phyloP scores from a whole-genome alignment of 2,113 vertebrate genomes.

The Perccottus glenii region DNA sequence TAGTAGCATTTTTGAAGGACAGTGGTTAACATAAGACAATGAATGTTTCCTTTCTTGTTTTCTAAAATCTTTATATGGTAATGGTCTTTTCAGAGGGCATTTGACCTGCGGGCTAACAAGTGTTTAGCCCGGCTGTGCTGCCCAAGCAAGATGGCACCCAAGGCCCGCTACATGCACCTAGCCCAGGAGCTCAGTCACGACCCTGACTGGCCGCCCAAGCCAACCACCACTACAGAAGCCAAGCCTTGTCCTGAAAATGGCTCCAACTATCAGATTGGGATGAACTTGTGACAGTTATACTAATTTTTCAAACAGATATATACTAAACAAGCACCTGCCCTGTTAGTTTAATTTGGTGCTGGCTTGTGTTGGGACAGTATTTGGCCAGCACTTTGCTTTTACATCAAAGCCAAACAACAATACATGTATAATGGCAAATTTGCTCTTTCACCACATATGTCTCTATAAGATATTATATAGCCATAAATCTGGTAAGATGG shows the following conservation, averaged over 20 bases:
- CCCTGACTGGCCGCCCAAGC: constrained; percentile 97
- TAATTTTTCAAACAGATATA: neutral
- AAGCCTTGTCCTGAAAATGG: constrained; percentile 83
- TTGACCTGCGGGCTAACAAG: constrained; percentile 75
- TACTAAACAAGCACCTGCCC: neutral
- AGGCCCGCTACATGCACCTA: constrained; percentile 95
- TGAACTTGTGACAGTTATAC: constrained; percentile 80
- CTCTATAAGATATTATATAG: too few species aligned
- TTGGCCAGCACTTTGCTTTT: neutral
- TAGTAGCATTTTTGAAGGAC: neutral
- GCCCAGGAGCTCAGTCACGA: constrained; percentile 94
- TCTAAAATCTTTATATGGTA: constrained; percentile 22
- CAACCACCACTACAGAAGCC: constrained; percentile 94
- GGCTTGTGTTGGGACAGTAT: neutral
- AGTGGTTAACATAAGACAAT: neutral
- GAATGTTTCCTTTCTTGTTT: neutral
- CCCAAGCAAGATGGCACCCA: constrained; percentile 80
- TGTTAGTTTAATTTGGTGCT: neutral
- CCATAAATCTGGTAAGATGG: too few species aligned
- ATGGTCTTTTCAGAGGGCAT: constrained; percentile 76
- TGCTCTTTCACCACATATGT: neutral
- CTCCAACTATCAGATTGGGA: constrained; percentile 84
- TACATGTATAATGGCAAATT: neutral
- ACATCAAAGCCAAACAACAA: neutral
- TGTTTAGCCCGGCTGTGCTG: constrained; percentile 81